phyloP scores from a whole-genome alignment of 2,888 invertebrate species.

The Thera obeliscata region DNA sequence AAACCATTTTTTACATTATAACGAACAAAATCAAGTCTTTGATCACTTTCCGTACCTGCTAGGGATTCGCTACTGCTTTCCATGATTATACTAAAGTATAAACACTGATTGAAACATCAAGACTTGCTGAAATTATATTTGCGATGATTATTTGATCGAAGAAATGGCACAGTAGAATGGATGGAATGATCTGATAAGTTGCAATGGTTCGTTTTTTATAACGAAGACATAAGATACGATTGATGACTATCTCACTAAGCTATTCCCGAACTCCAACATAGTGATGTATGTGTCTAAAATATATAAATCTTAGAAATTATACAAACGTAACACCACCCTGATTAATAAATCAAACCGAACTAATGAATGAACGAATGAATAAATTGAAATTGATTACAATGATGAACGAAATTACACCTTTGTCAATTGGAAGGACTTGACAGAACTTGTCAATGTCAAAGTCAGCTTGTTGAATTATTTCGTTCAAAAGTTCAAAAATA shows the following conservation, averaged over 20 bases:
- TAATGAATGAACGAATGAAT: no score
- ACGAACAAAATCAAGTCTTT: not conserved
- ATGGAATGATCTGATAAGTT: constrained; percentile 2
- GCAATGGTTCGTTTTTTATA: constrained; percentile 1
- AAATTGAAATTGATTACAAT: no score
- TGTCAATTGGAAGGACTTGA: no score
- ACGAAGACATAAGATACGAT: not conserved
- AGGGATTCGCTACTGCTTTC: constrained; percentile 75
- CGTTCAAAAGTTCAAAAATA: no score
- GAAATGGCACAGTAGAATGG: constrained; percentile 16
- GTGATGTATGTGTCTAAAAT: not conserved
- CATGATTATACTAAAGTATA: constrained; percentile 55
- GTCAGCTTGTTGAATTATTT: no score
- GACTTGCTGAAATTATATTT: constrained; percentile 8
- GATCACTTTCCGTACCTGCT: constrained; percentile 57
- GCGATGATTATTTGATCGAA: constrained; percentile 33
- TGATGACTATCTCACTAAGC: not conserved
- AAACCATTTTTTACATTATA: not conserved
- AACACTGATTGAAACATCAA: constrained; percentile 31
- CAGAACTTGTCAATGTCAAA: no score
- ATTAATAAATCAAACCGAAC: no score
- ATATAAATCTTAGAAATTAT: not conserved
- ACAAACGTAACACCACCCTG: not conserved
- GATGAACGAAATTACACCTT: no score
- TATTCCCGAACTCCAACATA: not conserved